Conservation (phyloP, 1,140 invertebrate species). For the Helicoverpa zea region DNA sequence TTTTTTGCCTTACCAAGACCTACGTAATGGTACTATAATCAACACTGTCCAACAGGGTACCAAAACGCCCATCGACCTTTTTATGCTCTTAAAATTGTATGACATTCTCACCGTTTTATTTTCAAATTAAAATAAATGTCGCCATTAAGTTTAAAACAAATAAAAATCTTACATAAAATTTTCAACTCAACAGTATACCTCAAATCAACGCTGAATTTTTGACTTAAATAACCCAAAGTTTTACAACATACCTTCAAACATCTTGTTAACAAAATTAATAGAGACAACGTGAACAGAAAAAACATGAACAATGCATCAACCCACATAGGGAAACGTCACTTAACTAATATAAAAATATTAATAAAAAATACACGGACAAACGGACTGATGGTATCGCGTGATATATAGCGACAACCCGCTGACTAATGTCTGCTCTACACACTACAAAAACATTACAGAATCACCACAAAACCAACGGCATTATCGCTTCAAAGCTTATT, state of each 20-base stretch:
- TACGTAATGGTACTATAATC: too few species aligned
- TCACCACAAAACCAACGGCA: background rate
- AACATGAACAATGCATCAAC: conserved; percentile 35
- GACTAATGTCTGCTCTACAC: conserved; percentile 47
- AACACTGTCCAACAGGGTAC: too few species aligned
- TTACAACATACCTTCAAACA: background rate
- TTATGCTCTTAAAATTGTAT: background rate
- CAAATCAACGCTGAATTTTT: background rate
- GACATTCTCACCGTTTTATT: background rate
- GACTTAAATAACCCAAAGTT: background rate
- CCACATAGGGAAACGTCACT: conserved; percentile 50
- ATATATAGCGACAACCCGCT: conserved; percentile 50
- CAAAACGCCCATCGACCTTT: too few species aligned
- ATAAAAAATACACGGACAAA: conserved; percentile 48
- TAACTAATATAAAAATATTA: conserved; percentile 57
- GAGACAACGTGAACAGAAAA: conserved; percentile 37
- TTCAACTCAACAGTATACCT: background rate
- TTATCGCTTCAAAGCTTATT: conserved; percentile 9
- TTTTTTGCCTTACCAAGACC: too few species aligned
- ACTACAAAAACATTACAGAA: conserved; percentile 37
- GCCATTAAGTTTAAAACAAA: background rate
- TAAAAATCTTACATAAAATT: background rate
- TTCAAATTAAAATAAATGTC: background rate
- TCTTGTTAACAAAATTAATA: conserved; percentile 40
- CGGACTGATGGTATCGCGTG: conserved; percentile 52